Evolutionary conservation across 2,888 invertebrate genomes (phyloP).

Genomic region (Lamellibrachia columna): DNA sequence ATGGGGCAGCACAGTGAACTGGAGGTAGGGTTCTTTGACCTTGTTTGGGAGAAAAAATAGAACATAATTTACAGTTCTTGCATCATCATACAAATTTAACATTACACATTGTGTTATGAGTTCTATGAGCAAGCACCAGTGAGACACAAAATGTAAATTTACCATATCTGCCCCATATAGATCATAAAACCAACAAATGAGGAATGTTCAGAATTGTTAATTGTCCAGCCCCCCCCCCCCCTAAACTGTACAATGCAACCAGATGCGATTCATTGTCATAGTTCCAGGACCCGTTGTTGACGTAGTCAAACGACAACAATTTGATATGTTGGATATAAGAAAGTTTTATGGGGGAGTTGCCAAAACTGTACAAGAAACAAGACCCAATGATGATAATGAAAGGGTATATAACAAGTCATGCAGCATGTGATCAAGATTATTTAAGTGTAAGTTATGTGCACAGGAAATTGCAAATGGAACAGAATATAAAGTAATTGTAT

Average conservation of each 20-base stretch:
- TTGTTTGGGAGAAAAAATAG: not conserved
- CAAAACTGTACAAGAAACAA: not conserved
- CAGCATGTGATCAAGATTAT: too few relatives aligned
- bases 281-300: not conserved
- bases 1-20: not conserved
- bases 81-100: not conserved
- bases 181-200: too few relatives aligned
- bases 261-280: not conserved
- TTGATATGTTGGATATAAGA: not conserved
- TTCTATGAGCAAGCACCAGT: not conserved
- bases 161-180: too few relatives aligned
- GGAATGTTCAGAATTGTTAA: too few relatives aligned
- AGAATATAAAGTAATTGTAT: not conserved
- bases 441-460: too few relatives aligned
- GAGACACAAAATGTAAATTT: too few relatives aligned
- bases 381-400: not conserved
- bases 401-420: not conserved
- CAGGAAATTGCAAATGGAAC: not conserved
- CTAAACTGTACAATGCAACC: too few relatives aligned
- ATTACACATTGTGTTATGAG: not conserved
- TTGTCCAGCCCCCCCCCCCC: too few relatives aligned
- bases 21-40: constrained; percentile 9
- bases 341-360: not conserved
- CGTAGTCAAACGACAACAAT: not conserved
- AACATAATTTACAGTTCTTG: not conserved